Evolutionary conservation across 2,113 vertebrate genomes (phyloP).

Genomic region (Dendropsophus ebraccatus): DNA sequence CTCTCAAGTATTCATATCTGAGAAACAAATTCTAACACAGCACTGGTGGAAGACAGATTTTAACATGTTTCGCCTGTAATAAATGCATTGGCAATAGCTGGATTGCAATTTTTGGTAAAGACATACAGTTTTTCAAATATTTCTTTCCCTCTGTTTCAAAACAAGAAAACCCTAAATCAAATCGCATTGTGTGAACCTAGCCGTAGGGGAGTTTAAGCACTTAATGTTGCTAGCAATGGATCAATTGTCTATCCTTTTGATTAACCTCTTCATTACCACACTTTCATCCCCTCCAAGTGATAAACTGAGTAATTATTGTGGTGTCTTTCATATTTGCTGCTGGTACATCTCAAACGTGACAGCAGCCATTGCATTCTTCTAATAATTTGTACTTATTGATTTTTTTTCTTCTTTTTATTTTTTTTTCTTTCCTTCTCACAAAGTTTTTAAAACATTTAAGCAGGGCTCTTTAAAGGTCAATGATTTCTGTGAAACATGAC

Average conservation of each 20-base stretch:
- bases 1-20: no score
- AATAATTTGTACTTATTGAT: conserved; percentile 55
- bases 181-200: neutral
- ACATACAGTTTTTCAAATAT: no score
- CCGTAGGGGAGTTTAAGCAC: neutral
- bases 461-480: conserved; percentile 56
- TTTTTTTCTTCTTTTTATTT: conserved; percentile 36
- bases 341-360: neutral
- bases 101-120: no score
- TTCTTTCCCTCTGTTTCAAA: no score
- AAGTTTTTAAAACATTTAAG: conserved; percentile 55
- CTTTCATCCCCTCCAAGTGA: neutral
- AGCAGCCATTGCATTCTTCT: neutral
- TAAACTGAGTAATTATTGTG: conserved; percentile 3
- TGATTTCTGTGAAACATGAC: conserved; percentile 58
- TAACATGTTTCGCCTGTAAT: no score
- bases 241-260: neutral
- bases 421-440: conserved; percentile 26
- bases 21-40: no score
- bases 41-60: no score
- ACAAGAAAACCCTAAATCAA: no score
- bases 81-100: no score
- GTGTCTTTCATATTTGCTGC: conserved; percentile 9
- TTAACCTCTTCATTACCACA: conserved; percentile 11
- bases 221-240: neutral